These are phyloP conservation scores for Pseudomyrmex sp. DNA, from an alignment of 1,140 invertebrate species.

Conservation along the genomic window DNA sequence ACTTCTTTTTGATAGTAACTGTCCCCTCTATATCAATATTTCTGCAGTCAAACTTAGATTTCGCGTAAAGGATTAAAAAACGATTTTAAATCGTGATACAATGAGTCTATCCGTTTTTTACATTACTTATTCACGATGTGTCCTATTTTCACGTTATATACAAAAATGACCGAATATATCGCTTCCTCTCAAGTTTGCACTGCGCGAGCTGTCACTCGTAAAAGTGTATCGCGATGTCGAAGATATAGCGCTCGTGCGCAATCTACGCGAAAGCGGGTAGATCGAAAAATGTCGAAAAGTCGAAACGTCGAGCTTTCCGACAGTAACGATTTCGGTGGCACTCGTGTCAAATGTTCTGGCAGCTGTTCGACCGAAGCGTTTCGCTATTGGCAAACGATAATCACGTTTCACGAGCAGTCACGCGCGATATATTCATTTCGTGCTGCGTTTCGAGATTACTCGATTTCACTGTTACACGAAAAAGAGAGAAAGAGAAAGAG, in stretches of 20 bases:
- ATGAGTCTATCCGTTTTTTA: neutral
- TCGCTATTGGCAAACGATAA: conserved; percentile 59
- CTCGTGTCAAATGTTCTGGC: conserved; percentile 56
- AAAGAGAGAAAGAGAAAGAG: neutral
- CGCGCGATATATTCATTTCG: conserved; percentile 54
- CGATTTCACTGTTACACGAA: conserved; percentile 31
- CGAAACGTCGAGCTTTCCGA: conserved; percentile 33
- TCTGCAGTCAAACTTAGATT: conserved; percentile 19
- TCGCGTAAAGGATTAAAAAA: neutral
- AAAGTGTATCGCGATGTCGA: conserved; percentile 43
- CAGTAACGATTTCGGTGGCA: conserved; percentile 49
- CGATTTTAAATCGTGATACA: neutral
- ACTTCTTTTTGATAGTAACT: conserved; percentile 19
- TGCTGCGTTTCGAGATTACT: conserved; percentile 52
- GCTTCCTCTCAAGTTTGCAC: neutral
- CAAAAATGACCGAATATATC: conserved; percentile 14
- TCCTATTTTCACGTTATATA: neutral
- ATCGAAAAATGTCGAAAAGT: conserved; percentile 54
- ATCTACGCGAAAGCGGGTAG: conserved; percentile 28
- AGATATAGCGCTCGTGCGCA: conserved; percentile 23
- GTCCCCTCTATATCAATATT: conserved; percentile 20
- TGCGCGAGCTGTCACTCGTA: conserved; percentile 27
- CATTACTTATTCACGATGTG: neutral
- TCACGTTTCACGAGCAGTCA: conserved; percentile 54
- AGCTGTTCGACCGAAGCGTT: conserved; percentile 57